Evolutionary conservation across 1,140 invertebrate genomes (phyloP), one percentile per base, ranked within the genome.

Genomic region (Tyrophagus putrescentiae): DNA sequence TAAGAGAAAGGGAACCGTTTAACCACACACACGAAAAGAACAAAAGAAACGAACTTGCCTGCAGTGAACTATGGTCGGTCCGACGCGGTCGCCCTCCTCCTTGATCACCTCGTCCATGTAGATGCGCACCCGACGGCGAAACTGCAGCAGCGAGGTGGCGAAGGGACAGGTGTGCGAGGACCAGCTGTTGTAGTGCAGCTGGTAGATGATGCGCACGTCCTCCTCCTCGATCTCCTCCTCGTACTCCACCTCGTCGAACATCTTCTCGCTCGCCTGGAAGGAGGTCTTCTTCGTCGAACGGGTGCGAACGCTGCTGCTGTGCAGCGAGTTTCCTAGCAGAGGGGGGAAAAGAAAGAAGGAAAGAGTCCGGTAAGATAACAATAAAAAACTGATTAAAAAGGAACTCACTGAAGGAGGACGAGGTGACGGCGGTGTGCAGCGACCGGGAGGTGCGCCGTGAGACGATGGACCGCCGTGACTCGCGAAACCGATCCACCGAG

Each of bases 101-200:
- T 54, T 42, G 28, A 29, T 25, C 21, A 64, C 31, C 60, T 64
- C 63, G 25, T 64, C 64, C 50, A 68, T 70, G 62, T 67, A 72
- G 45, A 70, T 68, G n/a, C 87, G 76, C 0, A 96, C 87, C 11
- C 90, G 76, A 57, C 91, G 74, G 48, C 90, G 77, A 72, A 94
- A 92, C 72, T 96, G 90, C 29, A 95, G 75, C 28, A 94, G 78
- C 0, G 88, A 85, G 69, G 86, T 91, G 52, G 84, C 81, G 71
- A 90, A 91, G 4, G 88, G 88, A 70, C 85, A 86, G 7, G 84
- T 88, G 68, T 92, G 89, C n/a, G 86, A 88, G 63, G 91, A 87
- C 91, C 91, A 96, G 70, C 93, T 87, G 0, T 88, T 92, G 72
- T 93, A 96, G 73, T 95, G 91, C 70, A 94, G 92, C 70, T 95